These are phyloP conservation scores for Helogale parvula DNA, from an alignment of 2,113 vertebrate species.

Conservation along the genomic window DNA sequence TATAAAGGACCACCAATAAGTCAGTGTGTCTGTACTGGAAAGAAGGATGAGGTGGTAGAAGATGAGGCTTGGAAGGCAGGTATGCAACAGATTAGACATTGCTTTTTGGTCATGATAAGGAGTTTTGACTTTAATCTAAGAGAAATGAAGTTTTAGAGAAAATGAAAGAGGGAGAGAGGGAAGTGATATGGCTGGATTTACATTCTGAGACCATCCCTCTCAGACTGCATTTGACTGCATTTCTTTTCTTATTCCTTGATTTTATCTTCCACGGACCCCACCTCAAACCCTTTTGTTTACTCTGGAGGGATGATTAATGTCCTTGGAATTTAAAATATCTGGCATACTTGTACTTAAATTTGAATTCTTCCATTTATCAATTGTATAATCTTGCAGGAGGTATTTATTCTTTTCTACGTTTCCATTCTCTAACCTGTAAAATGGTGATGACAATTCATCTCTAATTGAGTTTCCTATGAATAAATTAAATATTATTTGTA, in stretches of 20 bases:
- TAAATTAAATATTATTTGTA: neutral
- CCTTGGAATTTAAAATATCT: neutral
- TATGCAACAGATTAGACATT: neutral
- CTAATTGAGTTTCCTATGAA: neutral
- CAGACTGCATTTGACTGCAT: neutral
- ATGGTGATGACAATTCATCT: neutral
- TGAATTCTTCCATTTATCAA: neutral
- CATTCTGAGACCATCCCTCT: neutral
- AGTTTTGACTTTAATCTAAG: neutral
- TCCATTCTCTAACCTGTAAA: neutral
- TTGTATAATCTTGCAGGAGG: neutral
- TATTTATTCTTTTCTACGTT: neutral
- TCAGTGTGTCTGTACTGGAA: neutral
- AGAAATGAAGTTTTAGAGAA: neutral
- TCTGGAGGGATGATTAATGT: neutral
- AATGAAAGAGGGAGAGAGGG: neutral
- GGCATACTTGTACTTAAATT: neutral
- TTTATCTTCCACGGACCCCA: neutral
- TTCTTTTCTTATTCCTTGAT: neutral
- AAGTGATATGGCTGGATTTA: neutral
- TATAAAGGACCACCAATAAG: neutral
- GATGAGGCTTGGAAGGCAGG: neutral
- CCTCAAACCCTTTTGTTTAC: neutral
- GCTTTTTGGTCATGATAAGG: neutral
- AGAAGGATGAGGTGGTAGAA: neutral